These are phyloP conservation scores for Anseranas semipalmata DNA, from an alignment of 2,113 vertebrate species.

Conservation along the genomic window DNA sequence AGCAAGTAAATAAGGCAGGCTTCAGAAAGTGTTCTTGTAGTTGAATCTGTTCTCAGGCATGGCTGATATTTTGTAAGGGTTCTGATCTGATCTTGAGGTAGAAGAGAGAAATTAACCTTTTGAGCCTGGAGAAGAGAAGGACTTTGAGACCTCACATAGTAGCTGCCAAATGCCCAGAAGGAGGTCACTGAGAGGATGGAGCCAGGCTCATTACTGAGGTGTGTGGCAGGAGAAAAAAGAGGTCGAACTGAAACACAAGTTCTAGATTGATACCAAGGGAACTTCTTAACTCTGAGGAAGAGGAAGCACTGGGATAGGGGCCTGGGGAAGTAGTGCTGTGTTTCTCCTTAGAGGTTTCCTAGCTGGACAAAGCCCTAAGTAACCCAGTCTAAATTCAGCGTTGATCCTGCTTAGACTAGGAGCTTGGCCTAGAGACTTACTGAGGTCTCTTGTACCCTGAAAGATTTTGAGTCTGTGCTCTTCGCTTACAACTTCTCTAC, in stretches of 20 bases:
- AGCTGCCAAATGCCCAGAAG: not conserved
- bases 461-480: rapidly evolving
- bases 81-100: too few species aligned
- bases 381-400: not conserved
- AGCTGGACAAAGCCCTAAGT: not conserved
- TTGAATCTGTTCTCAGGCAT: not conserved
- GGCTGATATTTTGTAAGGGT: not conserved
- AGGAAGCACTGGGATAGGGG: not conserved
- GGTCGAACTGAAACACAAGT: not conserved
- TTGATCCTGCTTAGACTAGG: not conserved
- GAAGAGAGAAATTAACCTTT: not conserved
- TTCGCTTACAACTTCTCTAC: rapidly evolving
- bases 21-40: not conserved
- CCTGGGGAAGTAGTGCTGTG: not conserved
- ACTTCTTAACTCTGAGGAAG: not conserved
- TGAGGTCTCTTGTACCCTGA: not conserved
- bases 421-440: not conserved
- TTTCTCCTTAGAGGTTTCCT: not conserved
- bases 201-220: not conserved
- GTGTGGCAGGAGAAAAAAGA: not conserved
- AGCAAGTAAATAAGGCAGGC: too few species aligned
- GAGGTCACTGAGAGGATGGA: not conserved
- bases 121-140: not conserved
- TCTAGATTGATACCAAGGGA: not conserved
- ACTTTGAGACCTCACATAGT: rapidly evolving